phyloP scores from a whole-genome alignment of 2,797 vertebrate genomes.

The Takifugu ocellatus region DNA sequence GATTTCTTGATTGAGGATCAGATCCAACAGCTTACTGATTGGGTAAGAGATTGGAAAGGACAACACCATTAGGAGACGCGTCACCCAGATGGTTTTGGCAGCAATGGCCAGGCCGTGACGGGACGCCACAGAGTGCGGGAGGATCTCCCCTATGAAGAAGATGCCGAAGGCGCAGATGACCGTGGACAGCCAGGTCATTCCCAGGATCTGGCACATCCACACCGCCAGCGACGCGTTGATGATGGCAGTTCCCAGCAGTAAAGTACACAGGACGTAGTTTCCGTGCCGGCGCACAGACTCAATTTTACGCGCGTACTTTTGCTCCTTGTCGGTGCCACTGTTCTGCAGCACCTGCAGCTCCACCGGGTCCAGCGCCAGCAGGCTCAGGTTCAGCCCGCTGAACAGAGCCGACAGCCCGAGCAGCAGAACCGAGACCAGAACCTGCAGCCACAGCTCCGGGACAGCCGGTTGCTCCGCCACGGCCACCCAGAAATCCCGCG shows the following conservation, averaged over 20 bases:
- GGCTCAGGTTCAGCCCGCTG: conserved; percentile 85
- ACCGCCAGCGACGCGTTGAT: conserved; percentile 87
- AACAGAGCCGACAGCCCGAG: conserved; percentile 86
- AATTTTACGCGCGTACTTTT: conserved; percentile 84
- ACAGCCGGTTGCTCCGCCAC: conserved; percentile 74
- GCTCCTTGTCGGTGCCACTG: conserved; percentile 87
- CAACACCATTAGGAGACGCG: conserved; percentile 86
- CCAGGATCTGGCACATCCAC: conserved; percentile 83
- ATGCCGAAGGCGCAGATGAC: conserved; percentile 84
- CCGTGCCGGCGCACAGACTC: conserved; percentile 85
- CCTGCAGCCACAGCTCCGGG: conserved; percentile 82
- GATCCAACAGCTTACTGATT: conserved; percentile 88
- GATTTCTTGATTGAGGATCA: conserved; percentile 89
- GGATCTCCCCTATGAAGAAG: conserved; percentile 87
- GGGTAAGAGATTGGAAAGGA: conserved; percentile 90
- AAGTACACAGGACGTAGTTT: conserved; percentile 86
- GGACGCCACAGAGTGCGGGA: conserved; percentile 90
- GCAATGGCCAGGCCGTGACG: conserved; percentile 90
- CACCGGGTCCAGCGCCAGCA: conserved; percentile 87
- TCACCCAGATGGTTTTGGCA: conserved; percentile 87
- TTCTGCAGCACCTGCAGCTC: conserved; percentile 90
- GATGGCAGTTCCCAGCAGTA: conserved; percentile 85
- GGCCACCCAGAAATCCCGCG: conserved; percentile 85
- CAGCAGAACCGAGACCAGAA: conserved; percentile 81
- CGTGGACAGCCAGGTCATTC: conserved; percentile 84